Base-by-base conservation (phyloP, 2,113 vertebrate species). In the Rafetus swinhoei region DNA sequence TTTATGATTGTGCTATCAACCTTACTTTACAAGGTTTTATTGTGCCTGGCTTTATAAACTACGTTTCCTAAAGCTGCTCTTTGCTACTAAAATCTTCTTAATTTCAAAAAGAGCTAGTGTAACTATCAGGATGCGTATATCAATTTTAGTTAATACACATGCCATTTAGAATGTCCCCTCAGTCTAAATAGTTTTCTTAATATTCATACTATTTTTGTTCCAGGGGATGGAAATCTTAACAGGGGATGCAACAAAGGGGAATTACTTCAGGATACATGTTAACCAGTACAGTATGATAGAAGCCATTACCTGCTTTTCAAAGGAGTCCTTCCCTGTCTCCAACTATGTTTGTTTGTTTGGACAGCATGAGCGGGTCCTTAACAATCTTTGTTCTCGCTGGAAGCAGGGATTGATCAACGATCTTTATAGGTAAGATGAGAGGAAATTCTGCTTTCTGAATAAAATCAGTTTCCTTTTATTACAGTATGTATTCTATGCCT, bases 311-410 rank as follows among this genome's bases (percentile, higher is more conserved):
- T 99, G 99, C 89, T 91, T 99, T 69, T 99, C 98, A 18, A 97
- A 97, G 81, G 97, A 98, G 5, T 97, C 98, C 56, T 95, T 99
- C 82, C 99, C 99, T 2, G 85, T 97, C 80, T 98, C 98, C 94
- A 99, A 99, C 97, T 99, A 99, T 90, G 92, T 99, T 83, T 97
- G 97, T 92, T 93, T 99, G 90, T 99, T 98, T 1, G 98, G 98
- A 14, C 99, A 99, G 88, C 99, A 99, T 0, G 98, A 99, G 95
- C 97, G 97, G 80, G 98, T 99, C 89, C 98, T 99, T 59, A 99
- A 99, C 25, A 98, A 98, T 56, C 97, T 99, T 81, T 97, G 62
- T 56, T 94, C 91, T 55, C 98, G 98, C 74, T 98, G 98, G 82
- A 86, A 97, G 1, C 96, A 98, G 7, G 97, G 97, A 10, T 97